These are phyloP conservation scores for Liopterus haemorrhoidalis DNA, from an alignment of 2,888 invertebrate genomes.

Conservation along the genomic window DNA sequence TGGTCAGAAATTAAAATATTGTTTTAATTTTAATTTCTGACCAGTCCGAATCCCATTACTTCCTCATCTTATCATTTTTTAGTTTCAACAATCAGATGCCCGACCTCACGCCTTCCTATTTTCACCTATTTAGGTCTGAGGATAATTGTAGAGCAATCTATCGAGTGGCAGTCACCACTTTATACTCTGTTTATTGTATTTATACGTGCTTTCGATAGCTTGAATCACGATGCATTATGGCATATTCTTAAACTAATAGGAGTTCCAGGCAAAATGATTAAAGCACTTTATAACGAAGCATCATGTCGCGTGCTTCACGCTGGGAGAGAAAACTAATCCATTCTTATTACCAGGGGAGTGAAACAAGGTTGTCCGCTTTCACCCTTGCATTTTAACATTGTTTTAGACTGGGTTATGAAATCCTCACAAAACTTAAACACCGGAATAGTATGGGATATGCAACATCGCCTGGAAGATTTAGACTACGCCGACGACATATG, in stretches of 20 bases:
- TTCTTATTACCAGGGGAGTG: not conserved
- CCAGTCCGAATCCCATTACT: no score
- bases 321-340: not conserved
- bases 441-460: not conserved
- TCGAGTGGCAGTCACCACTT: not conserved
- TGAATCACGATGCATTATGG: constrained; percentile 1
- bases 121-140: no score
- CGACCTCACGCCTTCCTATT: no score
- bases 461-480: not conserved
- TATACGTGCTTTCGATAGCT: not conserved
- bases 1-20: no score
- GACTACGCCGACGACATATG: no score
- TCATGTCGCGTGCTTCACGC: not conserved
- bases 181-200: not conserved
- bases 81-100: no score
- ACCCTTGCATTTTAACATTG: not conserved
- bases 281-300: not conserved
- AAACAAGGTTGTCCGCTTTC: constrained; percentile 3
- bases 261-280: constrained; percentile 2
- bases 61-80: no score
- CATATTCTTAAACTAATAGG: not conserved
- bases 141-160: not conserved
- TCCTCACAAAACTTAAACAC: not conserved
- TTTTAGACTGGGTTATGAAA: not conserved
- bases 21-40: no score